Evolutionary conservation across 2,888 invertebrate genomes (phyloP).

Genomic region (Microdon myrmicae): DNA sequence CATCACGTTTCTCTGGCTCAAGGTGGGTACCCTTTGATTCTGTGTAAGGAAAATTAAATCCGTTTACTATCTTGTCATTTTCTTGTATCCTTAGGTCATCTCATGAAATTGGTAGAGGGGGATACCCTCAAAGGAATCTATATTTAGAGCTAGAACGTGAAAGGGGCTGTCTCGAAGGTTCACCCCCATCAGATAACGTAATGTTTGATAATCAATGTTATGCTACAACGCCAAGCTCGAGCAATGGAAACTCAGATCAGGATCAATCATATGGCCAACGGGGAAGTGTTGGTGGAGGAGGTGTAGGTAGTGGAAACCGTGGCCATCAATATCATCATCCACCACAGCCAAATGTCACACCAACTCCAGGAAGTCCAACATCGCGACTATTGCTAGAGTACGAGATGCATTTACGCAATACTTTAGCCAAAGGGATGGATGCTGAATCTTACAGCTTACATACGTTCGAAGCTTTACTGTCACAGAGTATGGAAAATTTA

Average conservation of each 20-base stretch:
- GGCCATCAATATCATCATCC: conserved; percentile 75
- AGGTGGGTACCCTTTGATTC: conserved; percentile 67
- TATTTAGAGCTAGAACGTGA: conserved; percentile 84
- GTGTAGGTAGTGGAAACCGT: conserved; percentile 30
- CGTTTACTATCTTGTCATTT: not conserved
- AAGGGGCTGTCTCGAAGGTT: conserved; percentile 70
- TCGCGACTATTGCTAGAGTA: conserved; percentile 88
- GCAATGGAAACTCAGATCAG: conserved; percentile 91
- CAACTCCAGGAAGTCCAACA: conserved; percentile 85
- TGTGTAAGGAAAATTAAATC: conserved; percentile 1
- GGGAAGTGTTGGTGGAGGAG: conserved; percentile 58
- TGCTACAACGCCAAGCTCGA: conserved; percentile 92
- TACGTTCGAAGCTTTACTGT: conserved; percentile 90
- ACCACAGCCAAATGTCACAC: conserved; percentile 76
- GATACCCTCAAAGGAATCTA: conserved; percentile 77
- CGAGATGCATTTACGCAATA: conserved; percentile 93
- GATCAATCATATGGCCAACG: conserved; percentile 77
- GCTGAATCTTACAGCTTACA: conserved; percentile 94
- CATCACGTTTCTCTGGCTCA: conserved; percentile 74
- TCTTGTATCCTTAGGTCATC: conserved; percentile 69
- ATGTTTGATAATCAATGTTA: conserved; percentile 96
- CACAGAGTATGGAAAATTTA: conserved; percentile 95
- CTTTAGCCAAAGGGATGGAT: conserved; percentile 93
- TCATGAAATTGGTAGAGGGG: conserved; percentile 78
- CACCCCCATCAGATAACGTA: conserved; percentile 92